Evolutionary conservation across 1,140 invertebrate species (phyloP).

Genomic region (Drosophila pseudoananassae): DNA sequence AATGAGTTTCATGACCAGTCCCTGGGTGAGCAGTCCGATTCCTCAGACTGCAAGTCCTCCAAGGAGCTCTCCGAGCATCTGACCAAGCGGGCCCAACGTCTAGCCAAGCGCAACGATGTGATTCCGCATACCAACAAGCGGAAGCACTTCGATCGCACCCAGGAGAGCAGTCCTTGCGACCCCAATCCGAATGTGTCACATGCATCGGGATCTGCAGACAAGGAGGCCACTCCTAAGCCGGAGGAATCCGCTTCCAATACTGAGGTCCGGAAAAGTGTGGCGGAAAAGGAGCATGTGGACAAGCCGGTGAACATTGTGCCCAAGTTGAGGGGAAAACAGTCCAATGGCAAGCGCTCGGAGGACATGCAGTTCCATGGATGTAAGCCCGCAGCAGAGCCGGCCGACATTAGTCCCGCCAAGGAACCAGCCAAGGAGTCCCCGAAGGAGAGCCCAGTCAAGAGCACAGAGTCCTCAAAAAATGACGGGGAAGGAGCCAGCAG

Average conservation of each 20-base stretch:
- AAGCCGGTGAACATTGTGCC: conserved; percentile 77
- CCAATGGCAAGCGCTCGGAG: conserved; percentile 63
- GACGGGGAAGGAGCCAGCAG: conserved; percentile 46
- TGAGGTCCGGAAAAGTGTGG: conserved; percentile 13
- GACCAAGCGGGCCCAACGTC: conserved; percentile 62
- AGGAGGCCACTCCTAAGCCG: conserved; percentile 8
- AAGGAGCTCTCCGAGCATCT: conserved; percentile 53
- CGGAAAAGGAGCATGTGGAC: conserved; percentile 43
- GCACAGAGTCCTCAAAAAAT: not conserved
- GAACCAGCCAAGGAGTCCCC: conserved; percentile 14
- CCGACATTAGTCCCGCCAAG: conserved; percentile 2
- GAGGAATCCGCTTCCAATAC: conserved; percentile 1
- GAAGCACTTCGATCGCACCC: conserved; percentile 69
- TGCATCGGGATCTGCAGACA: conserved; percentile 4
- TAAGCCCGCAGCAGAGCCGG: conserved; percentile 15
- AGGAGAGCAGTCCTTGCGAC: conserved; percentile 15
- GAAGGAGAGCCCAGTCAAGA: conserved; percentile 8
- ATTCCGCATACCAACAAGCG: conserved; percentile 70
- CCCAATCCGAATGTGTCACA: conserved; percentile 4
- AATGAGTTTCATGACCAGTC: conserved; percentile 22
- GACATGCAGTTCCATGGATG: conserved; percentile 33
- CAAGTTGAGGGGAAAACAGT: conserved; percentile 84
- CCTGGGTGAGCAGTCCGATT: conserved; percentile 60
- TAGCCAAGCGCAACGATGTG: conserved; percentile 83
- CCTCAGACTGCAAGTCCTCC: conserved; percentile 58